These are phyloP conservation scores for Ictalurus punctatus DNA, from an alignment of 2,113 vertebrate genomes.

Conservation along the genomic window DNA sequence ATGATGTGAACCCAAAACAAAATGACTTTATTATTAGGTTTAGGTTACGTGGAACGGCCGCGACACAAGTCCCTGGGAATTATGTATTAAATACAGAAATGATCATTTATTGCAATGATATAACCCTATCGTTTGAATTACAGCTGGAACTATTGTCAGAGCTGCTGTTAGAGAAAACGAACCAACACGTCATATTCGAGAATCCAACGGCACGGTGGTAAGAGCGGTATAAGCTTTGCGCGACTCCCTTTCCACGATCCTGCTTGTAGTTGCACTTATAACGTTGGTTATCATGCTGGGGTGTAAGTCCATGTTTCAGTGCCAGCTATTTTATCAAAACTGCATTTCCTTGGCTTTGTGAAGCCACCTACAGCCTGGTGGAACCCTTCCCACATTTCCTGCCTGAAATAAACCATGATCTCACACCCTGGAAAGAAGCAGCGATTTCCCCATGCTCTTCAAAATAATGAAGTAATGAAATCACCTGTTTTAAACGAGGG, in stretches of 20 bases:
- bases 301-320: neutral
- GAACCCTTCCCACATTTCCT: neutral
- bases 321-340: conserved; percentile 6
- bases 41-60: neutral
- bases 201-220: neutral
- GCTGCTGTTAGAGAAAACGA: neutral
- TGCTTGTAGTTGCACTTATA: neutral
- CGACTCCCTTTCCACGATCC: neutral
- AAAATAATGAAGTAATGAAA: conserved; percentile 18
- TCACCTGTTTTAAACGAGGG: neutral
- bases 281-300: neutral
- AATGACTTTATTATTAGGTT: neutral
- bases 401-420: conserved; percentile 10
- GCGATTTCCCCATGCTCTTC: neutral
- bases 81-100: neutral
- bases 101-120: neutral
- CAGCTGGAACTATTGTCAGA: neutral
- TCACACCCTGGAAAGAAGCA: neutral
- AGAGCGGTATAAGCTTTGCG: neutral
- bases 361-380: neutral
- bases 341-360: neutral
- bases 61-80: neutral
- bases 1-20: neutral
- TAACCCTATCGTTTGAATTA: neutral
- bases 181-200: neutral